Conservation (phyloP, 2,797 vertebrate species). For the Galagoides demidoff region DNA sequence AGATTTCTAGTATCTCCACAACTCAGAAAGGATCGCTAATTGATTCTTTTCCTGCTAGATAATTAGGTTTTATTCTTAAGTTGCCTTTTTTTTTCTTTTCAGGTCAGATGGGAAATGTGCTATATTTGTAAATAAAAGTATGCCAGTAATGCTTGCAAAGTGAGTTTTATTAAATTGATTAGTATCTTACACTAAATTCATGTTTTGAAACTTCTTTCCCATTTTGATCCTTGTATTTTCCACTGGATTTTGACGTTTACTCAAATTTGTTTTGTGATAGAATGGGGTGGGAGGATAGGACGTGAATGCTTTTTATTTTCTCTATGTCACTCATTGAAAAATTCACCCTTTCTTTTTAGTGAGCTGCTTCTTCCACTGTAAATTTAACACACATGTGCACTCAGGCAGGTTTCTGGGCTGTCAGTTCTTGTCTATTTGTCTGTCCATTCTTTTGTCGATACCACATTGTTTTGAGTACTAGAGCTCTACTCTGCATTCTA, state of each 20-base stretch:
- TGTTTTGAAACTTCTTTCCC: background rate
- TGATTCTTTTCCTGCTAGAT: constrained; percentile 17
- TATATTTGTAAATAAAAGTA: constrained; percentile 22
- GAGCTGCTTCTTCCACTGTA: background rate
- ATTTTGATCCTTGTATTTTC: background rate
- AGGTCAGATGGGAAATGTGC: background rate
- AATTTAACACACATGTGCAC: constrained; percentile 22
- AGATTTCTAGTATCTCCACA: background rate
- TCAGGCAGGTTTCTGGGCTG: background rate
- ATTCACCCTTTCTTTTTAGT: constrained; percentile 18
- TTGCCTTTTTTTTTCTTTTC: constrained; percentile 57
- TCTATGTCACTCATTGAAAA: background rate
- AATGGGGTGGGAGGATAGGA: background rate
- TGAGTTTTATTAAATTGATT: background rate
- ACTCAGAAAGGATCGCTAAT: background rate
- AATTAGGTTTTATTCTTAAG: background rate
- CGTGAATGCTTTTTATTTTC: background rate
- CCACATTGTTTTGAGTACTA: constrained; percentile 32
- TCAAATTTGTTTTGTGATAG: background rate
- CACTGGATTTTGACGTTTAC: background rate
- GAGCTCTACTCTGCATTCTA: background rate
- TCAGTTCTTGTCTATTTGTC: background rate
- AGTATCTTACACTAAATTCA: background rate
- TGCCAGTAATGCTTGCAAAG: background rate
- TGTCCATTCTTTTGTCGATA: background rate